A percentile compares a stretch with the other conserved stretches of the same genome.
These are phyloP conservation scores for Acanthoscelides obtectus DNA, from an alignment of 2,888 invertebrate species.

Conservation along the genomic window DNA sequence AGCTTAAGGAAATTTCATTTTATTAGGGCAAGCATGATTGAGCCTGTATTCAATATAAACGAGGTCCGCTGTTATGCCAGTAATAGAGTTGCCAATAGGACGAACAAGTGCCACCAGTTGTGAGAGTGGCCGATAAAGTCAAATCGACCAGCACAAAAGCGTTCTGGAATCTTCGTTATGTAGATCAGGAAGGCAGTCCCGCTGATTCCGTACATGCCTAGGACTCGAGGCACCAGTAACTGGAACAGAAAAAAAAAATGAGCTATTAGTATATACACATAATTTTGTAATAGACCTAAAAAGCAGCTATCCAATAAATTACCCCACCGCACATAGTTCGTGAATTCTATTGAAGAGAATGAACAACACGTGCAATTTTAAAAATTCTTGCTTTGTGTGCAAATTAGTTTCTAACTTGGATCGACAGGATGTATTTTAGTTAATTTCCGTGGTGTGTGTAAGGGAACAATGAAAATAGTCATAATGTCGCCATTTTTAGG, in stretches of 20 bases:
- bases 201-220: conserved; percentile 85
- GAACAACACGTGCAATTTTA: no score
- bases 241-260: conserved; percentile 51
- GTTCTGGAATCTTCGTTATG: conserved; percentile 80
- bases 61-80: conserved; percentile 89
- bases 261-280: no score
- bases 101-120: conserved; percentile 95
- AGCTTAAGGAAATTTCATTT: conserved; percentile 45
- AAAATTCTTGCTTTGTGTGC: no score
- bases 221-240: conserved; percentile 84
- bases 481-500: no score
- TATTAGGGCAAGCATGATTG: conserved; percentile 71
- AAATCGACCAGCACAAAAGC: conserved; percentile 79
- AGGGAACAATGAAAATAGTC: no score
- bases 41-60: conserved; percentile 75
- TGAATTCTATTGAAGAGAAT: no score
- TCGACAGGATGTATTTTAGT: no score
- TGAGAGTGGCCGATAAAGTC: conserved; percentile 93
- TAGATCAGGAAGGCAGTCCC: conserved; percentile 87
- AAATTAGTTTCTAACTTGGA: no score
- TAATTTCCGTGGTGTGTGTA: no score
- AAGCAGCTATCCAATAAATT: no score
- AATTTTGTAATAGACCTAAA: no score
- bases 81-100: conserved; percentile 85
- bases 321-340: no score